A percentile compares a stretch with the other conserved stretches of the same genome.
phyloP scores from a whole-genome alignment of 2,888 invertebrate genomes.

The Amphimallon solstitiale region DNA sequence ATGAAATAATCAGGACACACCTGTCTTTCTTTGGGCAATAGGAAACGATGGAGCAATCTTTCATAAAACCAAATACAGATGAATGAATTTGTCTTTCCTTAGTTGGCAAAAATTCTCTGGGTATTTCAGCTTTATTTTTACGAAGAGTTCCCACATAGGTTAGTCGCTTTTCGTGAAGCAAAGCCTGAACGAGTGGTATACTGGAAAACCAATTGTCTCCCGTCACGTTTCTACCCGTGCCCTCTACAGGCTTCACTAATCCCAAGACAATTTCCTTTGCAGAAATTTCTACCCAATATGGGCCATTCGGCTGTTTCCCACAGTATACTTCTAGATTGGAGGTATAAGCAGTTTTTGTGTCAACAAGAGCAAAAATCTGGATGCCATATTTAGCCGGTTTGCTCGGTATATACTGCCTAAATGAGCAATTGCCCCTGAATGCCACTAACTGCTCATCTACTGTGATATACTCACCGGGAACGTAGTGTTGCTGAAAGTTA shows the following conservation, averaged over 20 bases:
- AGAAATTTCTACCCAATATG: no score
- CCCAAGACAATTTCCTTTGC: no score
- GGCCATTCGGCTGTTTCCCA: no score
- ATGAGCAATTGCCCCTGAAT: not conserved
- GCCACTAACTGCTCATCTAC: constrained; percentile 9
- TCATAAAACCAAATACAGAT: constrained; percentile 12
- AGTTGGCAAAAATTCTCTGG: not conserved
- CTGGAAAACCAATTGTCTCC: constrained; percentile 26
- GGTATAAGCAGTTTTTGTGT: no score
- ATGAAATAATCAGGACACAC: not conserved
- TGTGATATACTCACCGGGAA: not conserved
- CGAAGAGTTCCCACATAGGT: constrained; percentile 16
- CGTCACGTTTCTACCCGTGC: no score
- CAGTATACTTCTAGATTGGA: no score
- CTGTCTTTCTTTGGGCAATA: not conserved
- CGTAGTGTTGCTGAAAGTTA: not conserved
- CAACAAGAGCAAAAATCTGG: no score
- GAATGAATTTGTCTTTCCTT: not conserved
- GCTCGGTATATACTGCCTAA: constrained; percentile 8
- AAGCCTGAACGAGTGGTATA: no score
- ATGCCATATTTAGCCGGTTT: no score
- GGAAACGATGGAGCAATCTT: not conserved
- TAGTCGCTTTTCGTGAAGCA: not conserved
- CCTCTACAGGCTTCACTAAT: no score
- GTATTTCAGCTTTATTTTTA: constrained; percentile 37